Conservation (phyloP, 2,113 vertebrate genomes). For the Cephalopholis sonnerati region DNA sequence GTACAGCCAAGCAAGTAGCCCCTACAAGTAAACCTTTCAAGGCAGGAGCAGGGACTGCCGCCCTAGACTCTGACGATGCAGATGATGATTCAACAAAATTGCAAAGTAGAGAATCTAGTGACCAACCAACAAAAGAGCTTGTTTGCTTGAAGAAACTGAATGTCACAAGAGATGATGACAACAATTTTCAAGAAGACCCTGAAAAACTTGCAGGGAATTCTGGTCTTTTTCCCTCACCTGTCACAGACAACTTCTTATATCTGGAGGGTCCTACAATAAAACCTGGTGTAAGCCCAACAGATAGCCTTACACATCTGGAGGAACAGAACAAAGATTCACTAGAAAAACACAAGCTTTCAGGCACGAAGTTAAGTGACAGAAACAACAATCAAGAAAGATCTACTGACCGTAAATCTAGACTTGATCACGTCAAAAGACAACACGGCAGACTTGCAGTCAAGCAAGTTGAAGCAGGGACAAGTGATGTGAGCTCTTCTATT, state of each 20-base stretch:
- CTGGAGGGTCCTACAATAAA: constrained; percentile 77
- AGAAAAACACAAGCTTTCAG: constrained; percentile 65
- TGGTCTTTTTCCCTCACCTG: constrained; percentile 81
- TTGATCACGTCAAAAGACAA: constrained; percentile 86
- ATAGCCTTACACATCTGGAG: constrained; percentile 48
- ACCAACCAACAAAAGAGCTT: constrained; percentile 78
- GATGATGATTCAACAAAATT: constrained; percentile 81
- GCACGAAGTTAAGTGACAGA: constrained; percentile 71
- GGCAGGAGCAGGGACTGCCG: constrained; percentile 44
- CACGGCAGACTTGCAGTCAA: constrained; percentile 78
- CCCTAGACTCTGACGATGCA: constrained; percentile 84
- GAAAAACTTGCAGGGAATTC: constrained; percentile 82
- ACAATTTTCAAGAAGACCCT: constrained; percentile 82
- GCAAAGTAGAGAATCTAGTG: constrained; percentile 77
- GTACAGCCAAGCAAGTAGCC: constrained; percentile 70
- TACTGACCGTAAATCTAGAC: constrained; percentile 85
- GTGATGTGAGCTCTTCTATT: constrained; percentile 69
- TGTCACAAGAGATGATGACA: constrained; percentile 78
- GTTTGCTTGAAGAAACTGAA: constrained; percentile 85
- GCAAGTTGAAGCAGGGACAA: constrained; percentile 43
- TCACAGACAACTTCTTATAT: constrained; percentile 76
- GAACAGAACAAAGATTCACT: constrained; percentile 49
- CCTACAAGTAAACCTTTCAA: constrained; percentile 72
- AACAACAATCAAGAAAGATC: constrained; percentile 80
- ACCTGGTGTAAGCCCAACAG: constrained; percentile 79